Base-by-base conservation (phyloP, 92 coral and sea anemone species). In the Isaurus tuberculatus region DNA sequence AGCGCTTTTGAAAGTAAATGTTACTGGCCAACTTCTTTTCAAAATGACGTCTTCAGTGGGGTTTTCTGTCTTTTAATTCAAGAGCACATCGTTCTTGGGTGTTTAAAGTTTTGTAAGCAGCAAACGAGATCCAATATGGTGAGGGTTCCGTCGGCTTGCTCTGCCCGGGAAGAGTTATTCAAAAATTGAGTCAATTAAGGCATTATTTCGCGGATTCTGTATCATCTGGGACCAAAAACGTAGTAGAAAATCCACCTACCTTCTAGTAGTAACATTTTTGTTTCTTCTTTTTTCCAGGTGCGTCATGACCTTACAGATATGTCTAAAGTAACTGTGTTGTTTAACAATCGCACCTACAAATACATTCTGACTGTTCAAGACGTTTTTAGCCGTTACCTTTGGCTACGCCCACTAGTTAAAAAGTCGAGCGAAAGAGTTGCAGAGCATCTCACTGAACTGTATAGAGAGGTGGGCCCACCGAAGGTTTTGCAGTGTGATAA, bases 221-320 rank as follows among this genome's bases (percentile, higher is more conserved):
- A 0, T n/a, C 61, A 15, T 53, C 61, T 53, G 23, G 61, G 61
- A n/a, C 23, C 60, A 51, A 51, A 15, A 53, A 5, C 19, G 14
- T 4, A 53, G 61, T 42, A 53, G 4, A 53, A 13, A n/a, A 16
- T 15, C 3, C 19, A 53, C 31, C 5, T 60, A 5, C 0, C 16
- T 23, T 20, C 30, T 2, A 23, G 15, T 23, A 15, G 66, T 20
- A 25, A 60, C 30, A 60, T 60, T 60, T 60, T 60, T 9, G n/a
- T 60, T 23, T 16, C 19, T 14, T 4, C 57, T 10, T 0, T 53
- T 53, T 69, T 51, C 27, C 34, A 84, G 89, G 83, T 79, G 14
- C 68, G 89, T 14, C 86, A 85, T 89, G 89, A 84, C 86, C 92
- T 88, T 29, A 78, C 72, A 10, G 86, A 84, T 48, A 85, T 85